phyloP scores from a whole-genome alignment of 2,797 vertebrate species.

The Sebastes iracundus region DNA sequence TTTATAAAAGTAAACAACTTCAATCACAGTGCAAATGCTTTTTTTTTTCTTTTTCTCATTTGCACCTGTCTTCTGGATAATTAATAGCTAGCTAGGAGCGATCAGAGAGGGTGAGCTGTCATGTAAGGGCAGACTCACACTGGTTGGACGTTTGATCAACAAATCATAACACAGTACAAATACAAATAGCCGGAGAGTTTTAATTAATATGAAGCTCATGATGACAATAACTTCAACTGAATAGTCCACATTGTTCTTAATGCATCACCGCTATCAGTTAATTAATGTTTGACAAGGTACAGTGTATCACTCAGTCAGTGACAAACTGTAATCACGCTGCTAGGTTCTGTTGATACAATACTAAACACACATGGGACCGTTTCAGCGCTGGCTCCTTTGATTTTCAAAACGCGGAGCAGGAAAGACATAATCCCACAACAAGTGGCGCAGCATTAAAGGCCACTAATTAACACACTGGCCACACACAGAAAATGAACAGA shows the following conservation, averaged over 20 bases:
- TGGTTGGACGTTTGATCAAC: slow-evolving; percentile 57
- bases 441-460: slow-evolving; percentile 73
- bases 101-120: slow-evolving; percentile 57
- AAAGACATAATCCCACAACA: slow-evolving; percentile 76
- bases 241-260: slow-evolving; percentile 50
- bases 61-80: slow-evolving; percentile 61
- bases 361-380: slow-evolving; percentile 71
- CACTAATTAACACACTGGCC: slow-evolving; percentile 74
- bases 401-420: slow-evolving; percentile 64
- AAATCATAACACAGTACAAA: slow-evolving; percentile 34
- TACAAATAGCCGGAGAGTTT: slow-evolving; percentile 57
- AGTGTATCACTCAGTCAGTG: slow-evolving; percentile 75
- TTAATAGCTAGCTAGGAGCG: slow-evolving; percentile 57
- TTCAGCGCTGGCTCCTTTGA: slow-evolving; percentile 71
- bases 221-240: slow-evolving; percentile 46
- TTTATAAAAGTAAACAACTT: slow-evolving; percentile 68
- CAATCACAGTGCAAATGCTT: slow-evolving; percentile 27
- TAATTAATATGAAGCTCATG: slow-evolving; percentile 64
- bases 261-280: slow-evolving; percentile 76
- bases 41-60: slow-evolving; percentile 30
- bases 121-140: slow-evolving; percentile 45
- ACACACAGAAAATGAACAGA: slow-evolving; percentile 53
- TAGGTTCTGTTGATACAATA: slow-evolving; percentile 77
- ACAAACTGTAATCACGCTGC: slow-evolving; percentile 75
- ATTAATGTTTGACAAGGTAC: slow-evolving; percentile 82